These are phyloP conservation scores for Cyrtonyx montezumae DNA, from an alignment of 2,113 vertebrate genomes.

Conservation along the genomic window DNA sequence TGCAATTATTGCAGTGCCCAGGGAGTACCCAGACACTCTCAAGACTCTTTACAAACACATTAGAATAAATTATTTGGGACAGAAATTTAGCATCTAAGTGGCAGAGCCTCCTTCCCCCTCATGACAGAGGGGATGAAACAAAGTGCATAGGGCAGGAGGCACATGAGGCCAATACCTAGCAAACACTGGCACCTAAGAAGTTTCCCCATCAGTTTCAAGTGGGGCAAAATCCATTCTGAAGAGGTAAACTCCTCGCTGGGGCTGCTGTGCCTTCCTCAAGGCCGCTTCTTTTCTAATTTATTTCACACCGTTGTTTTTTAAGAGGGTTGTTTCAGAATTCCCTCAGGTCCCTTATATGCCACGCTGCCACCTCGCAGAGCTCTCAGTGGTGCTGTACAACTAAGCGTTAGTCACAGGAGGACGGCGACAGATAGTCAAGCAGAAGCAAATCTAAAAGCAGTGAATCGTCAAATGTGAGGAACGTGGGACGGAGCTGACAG, in stretches of 20 bases:
- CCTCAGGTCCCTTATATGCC: background rate
- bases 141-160: background rate
- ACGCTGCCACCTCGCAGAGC: constrained; percentile 2
- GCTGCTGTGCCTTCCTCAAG: background rate
- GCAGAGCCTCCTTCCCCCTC: background rate
- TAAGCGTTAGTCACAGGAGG: constrained; percentile 54
- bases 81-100: background rate
- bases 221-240: background rate
- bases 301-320: constrained; percentile 36
- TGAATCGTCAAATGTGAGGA: constrained; percentile 43
- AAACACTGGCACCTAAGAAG: background rate
- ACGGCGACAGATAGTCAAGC: background rate
- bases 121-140: background rate
- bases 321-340: constrained; percentile 18
- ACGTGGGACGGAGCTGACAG: constrained; percentile 22
- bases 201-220: background rate
- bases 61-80: background rate
- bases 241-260: fast-evolving
- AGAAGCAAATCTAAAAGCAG: constrained; percentile 61
- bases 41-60: background rate
- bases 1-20: constrained; percentile 1
- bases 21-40: background rate
- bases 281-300: constrained; percentile 5
- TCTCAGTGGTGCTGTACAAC: background rate
- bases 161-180: background rate